Conservation (phyloP, 2,113 vertebrate genomes). For the Echinops telfairi region DNA sequence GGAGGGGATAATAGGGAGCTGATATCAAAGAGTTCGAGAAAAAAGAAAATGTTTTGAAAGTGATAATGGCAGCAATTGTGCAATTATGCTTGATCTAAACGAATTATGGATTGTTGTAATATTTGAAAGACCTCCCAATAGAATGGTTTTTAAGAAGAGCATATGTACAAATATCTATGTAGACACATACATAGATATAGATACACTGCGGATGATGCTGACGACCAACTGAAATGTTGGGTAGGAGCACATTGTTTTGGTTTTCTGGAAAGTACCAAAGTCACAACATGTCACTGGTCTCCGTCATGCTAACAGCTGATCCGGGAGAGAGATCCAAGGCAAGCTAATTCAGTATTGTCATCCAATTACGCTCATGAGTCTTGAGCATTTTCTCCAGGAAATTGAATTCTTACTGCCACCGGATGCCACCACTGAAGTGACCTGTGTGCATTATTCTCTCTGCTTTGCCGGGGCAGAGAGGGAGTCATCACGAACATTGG, state of each 20-base stretch:
- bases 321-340: constrained; percentile 51
- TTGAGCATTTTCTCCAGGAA: background rate
- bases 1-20: too few relatives aligned
- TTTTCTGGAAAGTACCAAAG: constrained; percentile 42
- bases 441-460: background rate
- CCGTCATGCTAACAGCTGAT: constrained; percentile 5
- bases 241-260: background rate
- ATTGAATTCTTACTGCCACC: background rate
- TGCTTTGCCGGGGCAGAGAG: background rate
- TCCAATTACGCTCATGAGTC: background rate
- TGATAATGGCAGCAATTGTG: too few relatives aligned
- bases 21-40: too few relatives aligned
- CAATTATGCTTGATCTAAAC: too few relatives aligned
- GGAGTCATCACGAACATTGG: background rate
- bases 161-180: too few relatives aligned
- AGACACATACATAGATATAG: too few relatives aligned
- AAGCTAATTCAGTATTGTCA: background rate
- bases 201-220: too few relatives aligned
- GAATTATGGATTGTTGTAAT: too few relatives aligned
- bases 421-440: background rate
- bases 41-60: too few relatives aligned
- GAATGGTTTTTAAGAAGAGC: too few relatives aligned
- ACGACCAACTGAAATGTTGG: background rate
- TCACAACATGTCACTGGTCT: constrained; percentile 21
- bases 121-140: too few relatives aligned